Evolutionary conservation across 2,888 invertebrate species (phyloP), one percentile per base, ranked within the genome.

Genomic region (Scaptomyza caliginosa): DNA sequence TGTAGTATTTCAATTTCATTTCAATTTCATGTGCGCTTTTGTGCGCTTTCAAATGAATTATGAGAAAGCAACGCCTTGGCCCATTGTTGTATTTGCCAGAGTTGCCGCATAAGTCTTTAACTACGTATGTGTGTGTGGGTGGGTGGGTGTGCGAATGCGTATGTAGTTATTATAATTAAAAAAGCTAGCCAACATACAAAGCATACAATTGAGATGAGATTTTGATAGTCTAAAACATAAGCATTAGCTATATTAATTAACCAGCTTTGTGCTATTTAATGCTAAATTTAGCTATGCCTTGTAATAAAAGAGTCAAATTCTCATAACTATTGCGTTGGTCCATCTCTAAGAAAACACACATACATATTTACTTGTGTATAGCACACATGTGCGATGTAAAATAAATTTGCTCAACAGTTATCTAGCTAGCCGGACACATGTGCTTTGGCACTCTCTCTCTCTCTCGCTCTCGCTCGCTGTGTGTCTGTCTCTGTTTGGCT

Each of bases 11-110:
- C 79, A 80, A 76, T 81, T 74, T 76, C 78, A 77, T 77, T 78
- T 81, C 62, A 67, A 75, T 78, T 72, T 66, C 64, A 72, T 76
- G 77, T 73, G 84, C 62, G 59, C 85, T 81, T 81, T 84, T 81
- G 82, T 81, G 78, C 66, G 78, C 82, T 81, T 71, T 67, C 76
- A 81, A 82, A 85, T 86, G 86, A 85, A 82, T 85, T 85, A 82
- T 85, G 80, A 60, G 74, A 79, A 71, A 74, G 78, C 82, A 69
- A 74, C 79, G 79, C 83, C 80, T 85, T 68, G 51, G 65, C 45
- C 66, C 65, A 80, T 82, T 79, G 82, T 82, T 78, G 78, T 67
- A 17, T 16, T 17, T 16, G 45, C 43, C 42, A 45, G 39, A 36
- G 50, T 51, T 60, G 40, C 42, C 42, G 49, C 30, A 24, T 24